Conservation (phyloP, 2,113 vertebrate species). For the Potamarius usumacintae region DNA sequence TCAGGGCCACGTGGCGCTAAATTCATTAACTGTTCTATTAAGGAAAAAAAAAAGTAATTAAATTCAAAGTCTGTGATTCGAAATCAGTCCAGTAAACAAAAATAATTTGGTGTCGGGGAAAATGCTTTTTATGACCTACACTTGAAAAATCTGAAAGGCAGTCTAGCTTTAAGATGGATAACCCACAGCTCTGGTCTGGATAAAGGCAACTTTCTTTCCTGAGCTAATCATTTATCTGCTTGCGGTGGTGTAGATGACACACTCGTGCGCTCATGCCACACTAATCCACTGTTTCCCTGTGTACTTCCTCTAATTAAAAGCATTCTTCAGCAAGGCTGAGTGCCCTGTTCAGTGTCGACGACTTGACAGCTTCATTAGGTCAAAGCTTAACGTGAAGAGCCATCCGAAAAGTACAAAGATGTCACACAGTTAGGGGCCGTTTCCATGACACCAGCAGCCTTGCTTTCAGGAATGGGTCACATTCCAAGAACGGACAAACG, state of each 20-base stretch:
- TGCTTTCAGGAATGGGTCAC: slow-evolving; percentile 31
- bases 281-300: neutral
- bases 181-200: neutral
- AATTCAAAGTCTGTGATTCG: no score
- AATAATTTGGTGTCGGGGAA: no score
- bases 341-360: slow-evolving; percentile 46
- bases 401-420: slow-evolving; percentile 20
- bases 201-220: slow-evolving; percentile 12
- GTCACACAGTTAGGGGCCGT: slow-evolving; percentile 39
- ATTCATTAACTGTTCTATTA: no score
- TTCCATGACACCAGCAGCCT: slow-evolving; percentile 21
- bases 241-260: neutral
- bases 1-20: no score
- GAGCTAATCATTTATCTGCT: slow-evolving; percentile 24
- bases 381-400: slow-evolving; percentile 17
- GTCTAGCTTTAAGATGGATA: neutral
- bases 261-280: slow-evolving; percentile 12
- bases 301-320: slow-evolving; percentile 46
- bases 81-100: no score
- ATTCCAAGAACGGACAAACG: slow-evolving; percentile 3
- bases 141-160: no score
- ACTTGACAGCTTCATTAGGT: slow-evolving; percentile 46
- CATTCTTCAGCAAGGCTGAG: slow-evolving; percentile 38
- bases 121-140: no score
- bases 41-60: no score